Percentiles rank a stretch among this genome's conserved stretches.
phyloP scores from a whole-genome alignment of 2,113 vertebrate species.

The Lycaon pictus region DNA sequence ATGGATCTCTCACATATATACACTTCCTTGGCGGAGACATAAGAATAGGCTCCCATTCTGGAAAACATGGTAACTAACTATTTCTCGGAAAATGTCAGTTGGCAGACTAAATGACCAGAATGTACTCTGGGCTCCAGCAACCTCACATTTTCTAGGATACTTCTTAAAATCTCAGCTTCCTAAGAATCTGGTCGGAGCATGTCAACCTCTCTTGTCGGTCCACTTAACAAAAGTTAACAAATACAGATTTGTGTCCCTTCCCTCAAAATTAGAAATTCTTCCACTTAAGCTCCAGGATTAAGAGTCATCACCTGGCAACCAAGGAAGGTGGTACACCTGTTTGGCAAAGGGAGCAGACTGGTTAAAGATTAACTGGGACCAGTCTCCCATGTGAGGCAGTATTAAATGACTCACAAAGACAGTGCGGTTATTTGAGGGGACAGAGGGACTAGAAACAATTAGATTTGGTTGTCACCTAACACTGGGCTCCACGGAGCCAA shows the following conservation, averaged over 20 bases:
- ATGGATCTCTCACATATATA: not conserved
- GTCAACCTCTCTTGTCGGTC: not conserved
- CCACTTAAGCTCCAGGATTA: not conserved
- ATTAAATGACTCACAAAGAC: not conserved
- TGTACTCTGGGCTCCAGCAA: not conserved
- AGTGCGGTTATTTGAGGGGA: not conserved
- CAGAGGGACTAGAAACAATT: not conserved
- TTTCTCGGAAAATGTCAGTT: conserved; percentile 23
- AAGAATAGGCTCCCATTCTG: not conserved
- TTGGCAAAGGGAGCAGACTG: not conserved
- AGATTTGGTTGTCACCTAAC: not conserved
- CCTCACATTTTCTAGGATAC: not conserved
- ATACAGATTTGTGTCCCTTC: not conserved
- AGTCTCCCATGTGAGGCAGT: not conserved
- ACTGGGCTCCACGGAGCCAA: not conserved
- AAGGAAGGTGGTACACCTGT: not conserved
- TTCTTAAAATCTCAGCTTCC: not conserved
- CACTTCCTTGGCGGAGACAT: not conserved
- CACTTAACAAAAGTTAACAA: not conserved
- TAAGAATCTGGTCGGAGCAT: not conserved
- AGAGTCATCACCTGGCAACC: not conserved
- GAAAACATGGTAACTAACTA: not conserved
- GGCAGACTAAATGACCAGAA: conserved; percentile 20
- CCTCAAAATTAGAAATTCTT: not conserved
- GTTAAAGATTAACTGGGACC: not conserved